Base-by-base conservation (phyloP, 2,888 invertebrate species). In the Philonicus albiceps region DNA sequence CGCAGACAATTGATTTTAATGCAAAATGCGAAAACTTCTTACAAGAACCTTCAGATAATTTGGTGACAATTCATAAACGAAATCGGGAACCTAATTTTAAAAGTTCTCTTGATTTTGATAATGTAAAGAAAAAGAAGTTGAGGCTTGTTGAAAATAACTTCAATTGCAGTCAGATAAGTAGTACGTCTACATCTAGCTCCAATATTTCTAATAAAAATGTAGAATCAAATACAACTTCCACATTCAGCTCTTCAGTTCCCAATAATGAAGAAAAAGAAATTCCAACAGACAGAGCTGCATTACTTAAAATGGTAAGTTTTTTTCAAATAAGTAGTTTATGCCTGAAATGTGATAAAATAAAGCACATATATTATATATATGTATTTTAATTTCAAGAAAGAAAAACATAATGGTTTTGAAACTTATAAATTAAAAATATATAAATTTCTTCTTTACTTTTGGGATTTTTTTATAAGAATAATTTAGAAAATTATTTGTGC, bases 1-100 rank as follows among this genome's bases (percentile, higher is more conserved):
- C 19, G 7, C 55, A 78, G 85, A 75, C 85, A 72, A 78, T 85
- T 16, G 34, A 87, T 80, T 86, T 86, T 31, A 85, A 87, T 37
- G 19, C 72, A 11, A 55, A 5, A n/a, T n/a, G 64, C 19, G 31
- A 16, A n/a, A 37, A 55, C 8, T 49, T 19, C 5, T 22, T 11
- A 30, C 34, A 16, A 40, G 72, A 81, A 22, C 5, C 22, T 40
- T n/a, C 27, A 22, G 90, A 91, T 34, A 89, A 91, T 73, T 89
- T 93, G 86, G 93, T 94, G 0, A 92, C 93, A 87, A 93, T 94
- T 86, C 93, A 94, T 88, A 94, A 94, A 90, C 93, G 94, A 87
- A 92, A 92, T 89, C 90, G 93, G 40, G 93, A 92, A 31, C 90
- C 91, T 11, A 19, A 27, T n/a, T 13, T 53, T 8, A 5, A 64